Percentiles rank a stretch among this genome's conserved stretches.
These are phyloP conservation scores for Butorides virescens DNA, from an alignment of 2,113 vertebrate species.

Conservation along the genomic window DNA sequence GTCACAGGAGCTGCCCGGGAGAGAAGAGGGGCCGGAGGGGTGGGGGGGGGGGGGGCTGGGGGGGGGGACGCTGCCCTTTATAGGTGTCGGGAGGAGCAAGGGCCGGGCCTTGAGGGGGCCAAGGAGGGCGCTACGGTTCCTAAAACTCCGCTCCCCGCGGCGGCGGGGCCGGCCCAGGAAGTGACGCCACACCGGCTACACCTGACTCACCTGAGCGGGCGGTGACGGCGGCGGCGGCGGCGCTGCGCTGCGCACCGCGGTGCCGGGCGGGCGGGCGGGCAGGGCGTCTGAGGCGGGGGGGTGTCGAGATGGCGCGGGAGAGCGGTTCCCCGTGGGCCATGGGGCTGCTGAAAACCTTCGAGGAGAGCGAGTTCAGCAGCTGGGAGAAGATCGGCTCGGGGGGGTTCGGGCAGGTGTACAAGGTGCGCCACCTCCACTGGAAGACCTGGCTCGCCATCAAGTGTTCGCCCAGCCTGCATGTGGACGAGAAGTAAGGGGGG, in stretches of 20 bases:
- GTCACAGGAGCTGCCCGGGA: neutral
- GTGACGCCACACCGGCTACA: constrained; percentile 72
- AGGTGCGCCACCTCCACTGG: constrained; percentile 95
- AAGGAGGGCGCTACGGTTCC: neutral
- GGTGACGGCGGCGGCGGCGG: neutral
- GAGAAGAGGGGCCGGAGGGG: rapidly evolving
- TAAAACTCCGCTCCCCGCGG: too few species aligned
- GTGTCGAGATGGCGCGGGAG: constrained; percentile 78
- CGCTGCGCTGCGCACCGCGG: constrained; percentile 59
- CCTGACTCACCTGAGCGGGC: constrained; percentile 79
- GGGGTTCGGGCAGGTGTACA: constrained; percentile 97
- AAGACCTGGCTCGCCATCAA: constrained; percentile 98
- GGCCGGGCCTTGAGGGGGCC: neutral
- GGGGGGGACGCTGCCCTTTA: too few species aligned
- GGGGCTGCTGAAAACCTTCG: constrained; percentile 91
- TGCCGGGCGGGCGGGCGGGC: neutral
- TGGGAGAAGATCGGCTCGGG: constrained; percentile 98
- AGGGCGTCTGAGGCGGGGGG: too few species aligned
- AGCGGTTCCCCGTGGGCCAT: constrained; percentile 81
- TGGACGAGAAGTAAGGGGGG: constrained; percentile 89
- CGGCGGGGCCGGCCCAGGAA: constrained; percentile 59
- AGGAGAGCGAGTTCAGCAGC: constrained; percentile 84
- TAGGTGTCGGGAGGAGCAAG: neutral
- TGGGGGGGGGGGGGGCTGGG: too few species aligned
- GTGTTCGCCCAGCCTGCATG: constrained; percentile 92